Conservation (phyloP, 2,888 invertebrate genomes). For the Pollenia griseotomentosa region DNA sequence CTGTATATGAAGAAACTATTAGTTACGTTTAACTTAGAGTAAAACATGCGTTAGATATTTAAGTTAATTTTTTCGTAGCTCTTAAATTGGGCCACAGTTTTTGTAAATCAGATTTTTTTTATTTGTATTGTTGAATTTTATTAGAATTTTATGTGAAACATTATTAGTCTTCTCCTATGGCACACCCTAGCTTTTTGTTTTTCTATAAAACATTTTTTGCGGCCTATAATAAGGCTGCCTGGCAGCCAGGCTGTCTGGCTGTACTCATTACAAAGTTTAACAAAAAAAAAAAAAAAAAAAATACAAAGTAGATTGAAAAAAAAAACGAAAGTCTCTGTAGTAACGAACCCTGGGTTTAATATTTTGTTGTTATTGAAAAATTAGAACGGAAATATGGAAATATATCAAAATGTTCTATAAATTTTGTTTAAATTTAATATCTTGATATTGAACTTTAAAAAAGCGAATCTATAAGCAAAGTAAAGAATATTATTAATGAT, state of each 20-base stretch:
- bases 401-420: background rate
- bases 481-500: background rate
- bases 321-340: slow-evolving; percentile 32
- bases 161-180: background rate
- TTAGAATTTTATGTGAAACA: background rate
- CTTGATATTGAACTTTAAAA: slow-evolving; percentile 32
- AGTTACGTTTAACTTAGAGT: too few relatives aligned
- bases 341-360: slow-evolving; percentile 49
- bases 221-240: slow-evolving; percentile 43
- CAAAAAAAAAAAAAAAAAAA: background rate
- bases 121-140: too few relatives aligned
- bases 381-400: background rate
- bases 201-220: slow-evolving; percentile 25
- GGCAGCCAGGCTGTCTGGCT: slow-evolving; percentile 71
- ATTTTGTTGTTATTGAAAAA: slow-evolving; percentile 27
- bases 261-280: slow-evolving; percentile 53
- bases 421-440: background rate
- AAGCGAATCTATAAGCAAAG: background rate
- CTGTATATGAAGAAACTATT: too few relatives aligned
- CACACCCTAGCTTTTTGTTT: slow-evolving; percentile 24
- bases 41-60: too few relatives aligned
- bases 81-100: too few relatives aligned
- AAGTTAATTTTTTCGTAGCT: too few relatives aligned
- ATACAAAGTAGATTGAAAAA: background rate
- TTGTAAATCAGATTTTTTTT: too few relatives aligned